Percentiles rank a stretch among this genome's conserved stretches.
phyloP scores from a whole-genome alignment of 2,888 invertebrate species.

The Dasypolia templi region DNA sequence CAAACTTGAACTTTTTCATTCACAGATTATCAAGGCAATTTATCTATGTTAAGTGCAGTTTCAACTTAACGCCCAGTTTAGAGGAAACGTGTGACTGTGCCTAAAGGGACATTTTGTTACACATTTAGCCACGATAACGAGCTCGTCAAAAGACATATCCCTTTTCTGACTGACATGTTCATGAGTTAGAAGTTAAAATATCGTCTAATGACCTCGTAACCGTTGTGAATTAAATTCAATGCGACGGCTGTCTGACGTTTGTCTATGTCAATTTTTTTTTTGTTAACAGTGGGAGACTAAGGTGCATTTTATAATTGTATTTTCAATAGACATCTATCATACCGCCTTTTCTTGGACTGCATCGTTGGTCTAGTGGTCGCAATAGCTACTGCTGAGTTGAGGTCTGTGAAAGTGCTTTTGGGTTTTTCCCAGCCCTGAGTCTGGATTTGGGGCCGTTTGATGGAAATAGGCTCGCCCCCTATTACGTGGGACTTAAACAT shows the following conservation, averaged over 20 bases:
- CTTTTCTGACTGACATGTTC: constrained; percentile 66
- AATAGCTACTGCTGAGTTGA: too few relatives aligned
- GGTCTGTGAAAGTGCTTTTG: too few relatives aligned
- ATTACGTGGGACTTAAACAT: too few relatives aligned
- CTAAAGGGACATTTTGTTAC: constrained; percentile 60
- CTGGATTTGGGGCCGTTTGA: too few relatives aligned
- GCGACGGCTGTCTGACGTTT: constrained; percentile 51
- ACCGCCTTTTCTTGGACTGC: not conserved
- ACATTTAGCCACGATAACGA: constrained; percentile 68
- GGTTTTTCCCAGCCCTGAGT: too few relatives aligned
- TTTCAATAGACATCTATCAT: not conserved
- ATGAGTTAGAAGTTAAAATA: constrained; percentile 64
- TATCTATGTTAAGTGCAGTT: constrained; percentile 56
- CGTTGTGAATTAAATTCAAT: constrained; percentile 60
- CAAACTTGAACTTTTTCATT: constrained; percentile 42
- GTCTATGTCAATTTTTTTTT: constrained; percentile 44
- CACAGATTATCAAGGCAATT: constrained; percentile 50
- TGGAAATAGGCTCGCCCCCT: too few relatives aligned
- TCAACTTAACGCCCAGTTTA: constrained; percentile 45
- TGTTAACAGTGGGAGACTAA: not conserved
- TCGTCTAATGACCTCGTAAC: constrained; percentile 65
- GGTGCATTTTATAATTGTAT: not conserved
- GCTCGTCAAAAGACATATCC: constrained; percentile 73
- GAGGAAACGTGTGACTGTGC: constrained; percentile 50
- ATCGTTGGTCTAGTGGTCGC: too few relatives aligned